Evolutionary conservation across 2,888 invertebrate genomes (phyloP), one percentile per base, ranked within the genome.

Genomic region (Biston betularia): DNA sequence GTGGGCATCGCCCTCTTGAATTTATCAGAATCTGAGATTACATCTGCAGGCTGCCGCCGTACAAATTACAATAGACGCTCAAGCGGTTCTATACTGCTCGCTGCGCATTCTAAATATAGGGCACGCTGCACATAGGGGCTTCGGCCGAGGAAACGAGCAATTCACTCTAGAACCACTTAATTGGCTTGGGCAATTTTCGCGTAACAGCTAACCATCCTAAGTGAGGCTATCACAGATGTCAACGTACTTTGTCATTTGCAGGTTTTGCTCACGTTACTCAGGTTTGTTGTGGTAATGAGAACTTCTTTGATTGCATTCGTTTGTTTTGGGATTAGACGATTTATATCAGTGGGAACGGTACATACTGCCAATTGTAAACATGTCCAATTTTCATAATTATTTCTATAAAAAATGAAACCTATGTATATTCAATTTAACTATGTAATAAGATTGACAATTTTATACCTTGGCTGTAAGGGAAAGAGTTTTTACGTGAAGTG

Each of bases 21-120:
- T 48, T 48, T 1, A 6, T 11, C 33, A 14, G 49, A 49, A 33
- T 12, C 49, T 5, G 9, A 49, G 33, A 49, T 49, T 12, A 49
- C 10, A 24, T 24, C 46, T 10, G 33, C 6, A 49, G 49, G n/a
- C 12, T 49, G 35, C 9, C 38, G 38, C 14, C n/a, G 12, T 44
- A 8, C 54, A 42, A 42, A 55, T 44, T 24, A 55, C 54, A 44
- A 12, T 45, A 64, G 38, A 62, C 57, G 65, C 60, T 71, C 56
- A 59, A 57, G 68, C 68, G 64, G 73, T 74, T 74, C 69, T 73
- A 69, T 68, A 63, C 50, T 50, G 44, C 56, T 57, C 50, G 72
- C 40, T 62, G 54, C 65, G 65, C 67, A 61, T 53, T 63, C 64
- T 73, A 63, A 70, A 65, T 68, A 65, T 59, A 70, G 64, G 57